Conservation (phyloP, 2,888 invertebrate genomes). For the Habroteleia sp. region DNA sequence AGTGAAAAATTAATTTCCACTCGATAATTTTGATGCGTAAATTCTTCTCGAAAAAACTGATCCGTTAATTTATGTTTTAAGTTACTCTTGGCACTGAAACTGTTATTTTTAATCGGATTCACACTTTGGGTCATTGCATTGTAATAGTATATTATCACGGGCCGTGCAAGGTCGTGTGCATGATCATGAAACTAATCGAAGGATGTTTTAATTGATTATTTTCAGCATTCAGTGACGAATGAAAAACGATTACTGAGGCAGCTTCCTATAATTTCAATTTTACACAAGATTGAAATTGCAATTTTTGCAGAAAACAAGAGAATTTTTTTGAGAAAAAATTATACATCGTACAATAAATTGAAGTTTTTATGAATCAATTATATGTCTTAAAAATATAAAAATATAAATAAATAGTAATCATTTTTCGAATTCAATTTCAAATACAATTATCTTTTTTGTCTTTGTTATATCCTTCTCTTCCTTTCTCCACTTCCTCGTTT, state of each 20-base stretch:
- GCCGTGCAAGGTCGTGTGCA: constrained; percentile 32
- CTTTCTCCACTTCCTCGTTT: constrained; percentile 9
- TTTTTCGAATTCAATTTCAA: background rate
- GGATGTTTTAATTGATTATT: constrained; percentile 29
- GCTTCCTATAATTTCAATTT: constrained; percentile 22
- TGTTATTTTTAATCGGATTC: constrained; percentile 27
- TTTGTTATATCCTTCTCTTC: background rate
- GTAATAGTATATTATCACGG: constrained; percentile 16
- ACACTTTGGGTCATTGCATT: constrained; percentile 33
- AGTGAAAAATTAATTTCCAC: background rate
- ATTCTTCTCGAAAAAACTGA: background rate
- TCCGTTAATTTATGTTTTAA: constrained; percentile 1
- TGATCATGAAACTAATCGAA: constrained; percentile 51
- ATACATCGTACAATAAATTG: background rate
- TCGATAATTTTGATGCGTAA: constrained; percentile 1
- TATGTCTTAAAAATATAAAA: too few relatives aligned
- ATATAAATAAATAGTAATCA: too few relatives aligned
- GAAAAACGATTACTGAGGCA: constrained; percentile 6
- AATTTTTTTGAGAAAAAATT: background rate
- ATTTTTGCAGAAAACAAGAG: background rate
- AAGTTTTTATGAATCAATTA: constrained; percentile 3
- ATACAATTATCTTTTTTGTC: background rate
- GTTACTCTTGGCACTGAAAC: constrained; percentile 34
- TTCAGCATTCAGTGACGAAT: constrained; percentile 14
- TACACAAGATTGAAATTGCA: constrained; percentile 7